Percentiles rank a stretch among this genome's conserved stretches.
phyloP scores from a whole-genome alignment of 2,113 vertebrate genomes.

The Nothocercus nigrocapillus region DNA sequence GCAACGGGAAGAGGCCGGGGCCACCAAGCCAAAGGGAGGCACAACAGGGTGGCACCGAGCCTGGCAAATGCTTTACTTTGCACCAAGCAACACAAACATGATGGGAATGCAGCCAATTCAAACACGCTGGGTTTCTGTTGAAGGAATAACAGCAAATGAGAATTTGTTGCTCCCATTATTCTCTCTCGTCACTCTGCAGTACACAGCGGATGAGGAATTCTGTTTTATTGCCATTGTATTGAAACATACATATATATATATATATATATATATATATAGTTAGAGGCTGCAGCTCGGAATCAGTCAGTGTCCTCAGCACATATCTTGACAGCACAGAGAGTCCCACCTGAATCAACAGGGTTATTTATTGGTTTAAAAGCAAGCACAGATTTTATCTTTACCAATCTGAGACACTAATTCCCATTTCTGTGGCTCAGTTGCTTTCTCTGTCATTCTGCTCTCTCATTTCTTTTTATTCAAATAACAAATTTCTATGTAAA shows the following conservation, averaged over 20 bases:
- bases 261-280: neutral
- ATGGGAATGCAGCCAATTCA: neutral
- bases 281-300: neutral
- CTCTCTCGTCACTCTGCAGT: neutral
- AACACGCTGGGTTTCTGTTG: neutral
- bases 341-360: neutral
- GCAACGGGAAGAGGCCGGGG: neutral
- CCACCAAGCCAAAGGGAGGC: neutral
- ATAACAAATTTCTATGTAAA: neutral
- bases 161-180: neutral
- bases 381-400: neutral
- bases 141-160: neutral
- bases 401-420: neutral
- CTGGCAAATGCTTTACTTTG: neutral
- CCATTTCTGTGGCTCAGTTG: neutral
- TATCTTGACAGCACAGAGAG: neutral
- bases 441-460: neutral
- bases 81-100: neutral
- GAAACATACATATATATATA: neutral
- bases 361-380: constrained; percentile 2
- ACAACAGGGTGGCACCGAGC: neutral
- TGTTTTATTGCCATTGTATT: neutral
- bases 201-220: neutral
- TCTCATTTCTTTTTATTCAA: neutral
- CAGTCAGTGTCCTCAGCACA: neutral